Conservation (phyloP, 1,140 invertebrate species). For the Diploscapter pachys region DNA sequence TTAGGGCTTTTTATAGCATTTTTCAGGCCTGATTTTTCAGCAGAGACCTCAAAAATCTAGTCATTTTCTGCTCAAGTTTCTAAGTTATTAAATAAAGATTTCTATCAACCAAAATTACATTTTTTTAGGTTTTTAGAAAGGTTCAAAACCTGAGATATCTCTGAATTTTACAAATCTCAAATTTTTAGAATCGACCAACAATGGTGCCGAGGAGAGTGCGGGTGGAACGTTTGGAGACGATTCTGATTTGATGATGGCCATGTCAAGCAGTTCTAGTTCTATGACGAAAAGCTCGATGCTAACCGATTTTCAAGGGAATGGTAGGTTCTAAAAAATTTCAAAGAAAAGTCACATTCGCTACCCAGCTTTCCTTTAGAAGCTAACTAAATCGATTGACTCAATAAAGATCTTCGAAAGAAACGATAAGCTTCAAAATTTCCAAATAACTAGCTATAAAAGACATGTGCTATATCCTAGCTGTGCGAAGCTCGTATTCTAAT, state of each 20-base stretch:
- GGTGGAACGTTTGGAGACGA: constrained; percentile 23
- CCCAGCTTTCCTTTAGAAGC: not conserved
- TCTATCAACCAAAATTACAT: no score
- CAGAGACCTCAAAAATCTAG: not conserved
- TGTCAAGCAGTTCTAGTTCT: no score
- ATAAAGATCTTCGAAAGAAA: constrained; percentile 17
- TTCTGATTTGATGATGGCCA: no score
- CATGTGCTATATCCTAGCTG: no score
- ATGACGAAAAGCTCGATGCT: no score
- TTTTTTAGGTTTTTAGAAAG: no score
- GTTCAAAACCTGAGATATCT: not conserved
- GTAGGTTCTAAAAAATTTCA: no score
- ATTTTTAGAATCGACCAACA: constrained; percentile 14
- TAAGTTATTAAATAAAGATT: not conserved
- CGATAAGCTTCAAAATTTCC: not conserved
- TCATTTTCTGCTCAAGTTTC: not conserved
- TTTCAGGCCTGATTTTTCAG: constrained; percentile 1
- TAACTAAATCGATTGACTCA: not conserved
- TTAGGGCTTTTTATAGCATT: not conserved
- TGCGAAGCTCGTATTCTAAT: no score
- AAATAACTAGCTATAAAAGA: no score
- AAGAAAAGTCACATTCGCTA: no score
- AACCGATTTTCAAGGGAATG: no score
- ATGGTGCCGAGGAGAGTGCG: constrained; percentile 14
- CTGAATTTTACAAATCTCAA: not conserved